Base-by-base conservation (phyloP, 2,888 invertebrate genomes). In the Hirtodrosophila alboralis region DNA sequence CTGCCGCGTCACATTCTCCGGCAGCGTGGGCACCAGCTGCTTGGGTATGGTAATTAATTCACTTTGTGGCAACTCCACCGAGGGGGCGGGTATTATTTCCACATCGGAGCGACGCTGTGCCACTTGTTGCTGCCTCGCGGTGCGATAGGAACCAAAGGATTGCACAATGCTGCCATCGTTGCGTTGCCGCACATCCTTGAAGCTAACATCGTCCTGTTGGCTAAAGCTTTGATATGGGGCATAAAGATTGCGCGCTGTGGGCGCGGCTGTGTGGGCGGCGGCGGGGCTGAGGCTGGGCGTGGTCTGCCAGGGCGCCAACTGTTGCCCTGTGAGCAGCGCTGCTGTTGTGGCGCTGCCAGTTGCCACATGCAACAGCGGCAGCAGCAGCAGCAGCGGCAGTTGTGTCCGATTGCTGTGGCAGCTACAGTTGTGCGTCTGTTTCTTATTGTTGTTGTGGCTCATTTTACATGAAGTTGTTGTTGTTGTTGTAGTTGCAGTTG, bases 171-270 rank as follows among this genome's bases (percentile, higher is more conserved):
- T 87, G 48, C 90, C 90, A 57, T 90, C 89, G n/a, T 74, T 67
- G 38, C 88, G 83, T 56, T 84, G 85, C 1, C 86, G 83, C 67
- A 88, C 79, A 58, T 90, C 88, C 23, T 87, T 84, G 51, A 87
- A 90, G 36, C 88, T 86, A 41, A 89, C 74, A 38, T 90, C 88
- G 56, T 91, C 90, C 3, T 87, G 74, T 63, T 88, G 89, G 3
- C 88, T 88, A 51, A 91, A 91, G 6, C 86, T 74, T 67, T 91
- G 84, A 56, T 88, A 87, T 2, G 91, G 91, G 4, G 90, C 89
- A 57, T 89, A 90, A n/a, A 91, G 83, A 68, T 91, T 91, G 3
- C 90, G 84, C 1, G 90, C 90, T 1, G 79, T 75, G 14, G 86
- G 77, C 12, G 73, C 75, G 9, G 65, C 62, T 2, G 68, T 75